Conservation (phyloP, 2,888 invertebrate genomes). For the Plagodis pulveraria region DNA sequence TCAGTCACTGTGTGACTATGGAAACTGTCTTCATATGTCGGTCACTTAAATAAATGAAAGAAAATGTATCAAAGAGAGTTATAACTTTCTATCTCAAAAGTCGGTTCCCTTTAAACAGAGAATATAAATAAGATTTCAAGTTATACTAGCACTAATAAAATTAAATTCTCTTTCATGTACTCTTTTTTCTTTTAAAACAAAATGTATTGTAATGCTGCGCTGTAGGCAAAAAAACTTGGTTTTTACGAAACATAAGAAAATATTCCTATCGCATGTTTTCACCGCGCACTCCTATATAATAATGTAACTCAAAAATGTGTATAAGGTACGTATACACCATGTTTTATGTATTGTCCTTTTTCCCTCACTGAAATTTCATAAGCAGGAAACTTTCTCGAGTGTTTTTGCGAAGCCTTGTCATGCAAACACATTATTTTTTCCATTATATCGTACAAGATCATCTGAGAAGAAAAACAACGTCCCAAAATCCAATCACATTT, state of each 20-base stretch:
- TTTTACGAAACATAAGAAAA: neutral
- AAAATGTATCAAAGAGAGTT: no score
- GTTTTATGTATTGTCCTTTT: conserved; percentile 22
- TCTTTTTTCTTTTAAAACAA: no score
- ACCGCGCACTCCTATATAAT: conserved; percentile 1
- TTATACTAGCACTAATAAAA: no score
- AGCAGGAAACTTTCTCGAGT: conserved; percentile 17
- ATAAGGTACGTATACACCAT: conserved; percentile 1
- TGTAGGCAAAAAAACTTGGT: no score
- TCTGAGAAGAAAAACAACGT: conserved; percentile 26
- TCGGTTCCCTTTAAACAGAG: no score
- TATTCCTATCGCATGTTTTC: neutral
- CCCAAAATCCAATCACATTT: conserved; percentile 23
- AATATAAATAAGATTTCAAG: no score
- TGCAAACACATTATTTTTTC: conserved; percentile 28
- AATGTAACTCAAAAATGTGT: conserved; percentile 3
- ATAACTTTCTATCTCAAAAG: no score
- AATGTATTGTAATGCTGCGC: no score
- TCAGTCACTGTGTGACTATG: no score
- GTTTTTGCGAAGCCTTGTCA: conserved; percentile 21
- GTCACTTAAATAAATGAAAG: no score
- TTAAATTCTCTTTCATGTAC: no score
- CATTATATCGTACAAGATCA: conserved; percentile 26
- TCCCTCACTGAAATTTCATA: conserved; percentile 13
- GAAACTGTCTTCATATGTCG: no score